Evolutionary conservation across 2,113 vertebrate genomes (phyloP).

Genomic region (Acinonyx jubatus): DNA sequence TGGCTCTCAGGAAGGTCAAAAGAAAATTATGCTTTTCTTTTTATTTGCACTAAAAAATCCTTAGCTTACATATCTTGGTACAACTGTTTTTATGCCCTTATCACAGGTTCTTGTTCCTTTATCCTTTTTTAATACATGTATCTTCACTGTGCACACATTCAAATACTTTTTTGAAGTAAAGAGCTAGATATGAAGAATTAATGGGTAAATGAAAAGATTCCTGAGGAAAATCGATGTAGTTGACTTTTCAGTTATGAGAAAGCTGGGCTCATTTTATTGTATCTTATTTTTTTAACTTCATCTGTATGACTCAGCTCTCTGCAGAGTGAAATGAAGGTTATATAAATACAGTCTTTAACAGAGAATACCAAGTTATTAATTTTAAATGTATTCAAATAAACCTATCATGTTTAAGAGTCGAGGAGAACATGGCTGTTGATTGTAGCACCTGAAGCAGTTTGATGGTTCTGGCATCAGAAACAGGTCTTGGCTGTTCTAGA

Average conservation of each 20-base stretch:
- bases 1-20: constrained; percentile 37
- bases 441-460: background rate
- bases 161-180: background rate
- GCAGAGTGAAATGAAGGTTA: constrained; percentile 37
- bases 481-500: background rate
- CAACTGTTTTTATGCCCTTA: background rate
- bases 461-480: background rate
- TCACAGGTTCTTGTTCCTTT: background rate
- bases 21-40: background rate
- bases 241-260: background rate
- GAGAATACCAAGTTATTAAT: background rate
- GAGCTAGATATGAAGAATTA: background rate
- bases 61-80: background rate
- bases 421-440: background rate
- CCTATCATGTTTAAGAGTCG: background rate
- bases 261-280: background rate
- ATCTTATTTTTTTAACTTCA: background rate
- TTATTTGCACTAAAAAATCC: background rate
- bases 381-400: constrained; percentile 23
- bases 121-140: background rate
- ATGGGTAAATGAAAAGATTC: background rate
- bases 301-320: constrained; percentile 48
- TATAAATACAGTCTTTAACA: constrained; percentile 22
- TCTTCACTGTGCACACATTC: background rate
- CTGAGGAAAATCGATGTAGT: background rate